Evolutionary conservation across 2,113 vertebrate species (phyloP), one percentile per base, ranked within the genome.

Genomic region (Garra rufa): DNA sequence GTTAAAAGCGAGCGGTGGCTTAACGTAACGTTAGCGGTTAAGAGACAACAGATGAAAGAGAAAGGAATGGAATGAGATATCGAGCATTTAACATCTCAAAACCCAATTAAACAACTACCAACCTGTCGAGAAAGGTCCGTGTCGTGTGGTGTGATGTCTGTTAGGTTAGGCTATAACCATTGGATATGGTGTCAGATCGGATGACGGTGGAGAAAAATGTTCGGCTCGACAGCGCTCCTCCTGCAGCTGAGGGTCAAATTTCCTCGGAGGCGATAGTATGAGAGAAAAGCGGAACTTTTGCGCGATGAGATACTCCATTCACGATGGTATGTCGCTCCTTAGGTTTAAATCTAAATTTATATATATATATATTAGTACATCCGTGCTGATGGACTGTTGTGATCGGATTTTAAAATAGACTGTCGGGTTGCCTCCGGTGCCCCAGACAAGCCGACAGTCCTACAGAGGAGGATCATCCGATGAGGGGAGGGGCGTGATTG

Each of bases 221-320:
- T 69, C 46, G 61, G 70, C 84, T 83, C 76, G 69, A 82, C 46
- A 50, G 46, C 81, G 77, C 65, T 80, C 75, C 81, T 88, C 87
- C 69, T 81, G 75, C 46, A 55, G 59, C 77, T 76, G 67, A 44
- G 79, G 74, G 69, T 87, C 82, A 90, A 81, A 88, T 84, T 78
- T 87, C 85, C 73, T 85, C 50, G 52, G 81, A 63, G 50, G 65
- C 63, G 81, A 85, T 59, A 24, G 59, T 26, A 28, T 14, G 52
- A 69, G 73, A 81, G 63, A 76, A 82, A 85, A 50, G 43, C 75
- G 0, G 28, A 69, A 46, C 65, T 24, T 67, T 81, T n/a, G 78
- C 19, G 28, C 28, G 85, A 86, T 41, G 61, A 85, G 30, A 84
- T 63, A 84, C 92, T 93, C 94, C 93, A 94, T 95, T 88, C 89